Evolutionary conservation across 1,140 invertebrate genomes (phyloP), one percentile per base, ranked within the genome.

Genomic region (Hylaeus anthracinus): DNA sequence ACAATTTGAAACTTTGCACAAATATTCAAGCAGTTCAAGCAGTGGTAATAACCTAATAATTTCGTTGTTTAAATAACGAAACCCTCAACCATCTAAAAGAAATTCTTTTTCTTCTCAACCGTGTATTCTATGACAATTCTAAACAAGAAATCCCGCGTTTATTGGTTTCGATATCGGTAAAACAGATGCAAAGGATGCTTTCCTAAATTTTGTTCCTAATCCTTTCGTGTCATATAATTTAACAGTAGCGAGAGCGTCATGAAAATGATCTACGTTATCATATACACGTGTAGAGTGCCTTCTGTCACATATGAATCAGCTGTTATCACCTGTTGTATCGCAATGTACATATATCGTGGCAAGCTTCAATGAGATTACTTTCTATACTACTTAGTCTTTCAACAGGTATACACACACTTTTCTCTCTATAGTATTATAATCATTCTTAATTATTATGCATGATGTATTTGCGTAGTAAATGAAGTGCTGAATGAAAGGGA

Each of bases 251-350:
- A 63, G 6, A 14, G 5, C 5, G 5, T 5, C 14, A 10, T 4
- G 43, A 63, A 63, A 73, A 5, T 43, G 66, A 67, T 14, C 39
- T 8, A 26, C 26, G 37, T 75, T 75, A 56, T 45, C 4, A 8
- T 67, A 0, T 3, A 6, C 8, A 43, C 56, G 37, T 26, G 10
- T 8, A 43, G 5, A 55, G 5, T 66, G 45, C 12, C 39, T 65
- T 26, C 15, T 48, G 41, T 76, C 4, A 76, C n/a, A 67, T 56
- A 67, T 1, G 64, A 67, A 56, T 76, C 73, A 76, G 73, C 73
- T 76, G 73, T 67, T 76, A 66, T 67, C 73, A 76, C 73, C 73
- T 76, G 73, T 76, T 76, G 73, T 76, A 26, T 67, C n/a, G 10
- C 5, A 26, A 45, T 76, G 41, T 67, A 67, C 15, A 58, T 26